Base-by-base conservation (phyloP, 1,140 invertebrate genomes). In the Belonocnema kinseyi region DNA sequence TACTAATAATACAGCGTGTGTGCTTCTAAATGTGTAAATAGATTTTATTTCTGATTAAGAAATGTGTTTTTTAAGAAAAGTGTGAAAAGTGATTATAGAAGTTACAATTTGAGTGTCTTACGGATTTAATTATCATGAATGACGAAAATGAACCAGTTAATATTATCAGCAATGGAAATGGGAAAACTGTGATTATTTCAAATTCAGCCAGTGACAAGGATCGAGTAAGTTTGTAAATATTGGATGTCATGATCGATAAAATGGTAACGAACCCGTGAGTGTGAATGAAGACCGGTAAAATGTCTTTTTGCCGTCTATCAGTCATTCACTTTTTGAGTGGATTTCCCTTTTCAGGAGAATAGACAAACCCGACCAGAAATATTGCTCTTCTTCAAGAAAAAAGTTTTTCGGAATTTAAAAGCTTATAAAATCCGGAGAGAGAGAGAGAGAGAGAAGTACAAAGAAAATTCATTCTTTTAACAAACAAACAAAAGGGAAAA, bases 151-250 rank as follows among this genome's bases (percentile, higher is more conserved):
- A 79, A 19, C 8, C 77, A 10, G 46, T 82, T 54, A 87, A 87
- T 72, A 82, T 76, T 54, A 76, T 82, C 12, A 77, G 53, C 40
- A 89, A 85, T 61, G 82, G 80, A 21, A 85, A 83, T 26, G 84
- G 83, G 46, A 78, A 82, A 53, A 61, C 77, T 40, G 77, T 81
- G 33, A 80, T 84, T 19, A 80, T 81, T 40, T 53, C 78, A 13
- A 82, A 84, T 50, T 75, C 66, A 3, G 61, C 72, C 50, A 75
- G 72, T 61, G 76, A 87, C 58, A 87, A 88, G 16, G 75, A 81
- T 77, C 80, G 79, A n/a, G 87, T 88, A 77, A 88, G 87, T 88
- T 77, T 56, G 58, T 50, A 13, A 11, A 7, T 12, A 14, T 46
- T 75, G 52, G 14, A 8, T 50, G n/a, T n/a, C 40, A 50, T 26